Percentiles rank a stretch among this genome's conserved stretches.
Conservation (phyloP, 2,113 vertebrate genomes). For the Vombatus ursinus region DNA sequence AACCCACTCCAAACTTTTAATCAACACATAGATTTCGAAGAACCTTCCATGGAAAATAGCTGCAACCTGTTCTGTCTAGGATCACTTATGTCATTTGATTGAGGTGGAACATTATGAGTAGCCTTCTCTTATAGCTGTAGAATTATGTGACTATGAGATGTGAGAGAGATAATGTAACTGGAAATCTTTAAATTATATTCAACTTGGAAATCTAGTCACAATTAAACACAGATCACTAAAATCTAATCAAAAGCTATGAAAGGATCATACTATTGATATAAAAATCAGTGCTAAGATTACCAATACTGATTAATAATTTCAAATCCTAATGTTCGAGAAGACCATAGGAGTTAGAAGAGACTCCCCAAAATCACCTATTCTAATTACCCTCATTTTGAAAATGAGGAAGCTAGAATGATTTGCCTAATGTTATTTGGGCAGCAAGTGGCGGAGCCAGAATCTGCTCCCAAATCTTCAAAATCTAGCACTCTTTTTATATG, state of each 20-base stretch:
- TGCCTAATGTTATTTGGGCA: neutral
- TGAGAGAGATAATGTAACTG: neutral
- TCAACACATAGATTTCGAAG: neutral
- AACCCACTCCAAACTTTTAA: neutral
- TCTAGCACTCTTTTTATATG: neutral
- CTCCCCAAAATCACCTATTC: neutral
- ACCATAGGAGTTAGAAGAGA: neutral
- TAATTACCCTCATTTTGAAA: neutral
- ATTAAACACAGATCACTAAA: neutral
- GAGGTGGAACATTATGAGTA: neutral
- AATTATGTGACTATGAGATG: neutral
- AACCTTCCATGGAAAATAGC: neutral
- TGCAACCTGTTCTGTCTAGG: neutral
- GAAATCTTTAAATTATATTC: conserved; percentile 13
- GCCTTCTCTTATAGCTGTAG: neutral
- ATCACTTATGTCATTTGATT: neutral
- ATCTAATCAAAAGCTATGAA: neutral
- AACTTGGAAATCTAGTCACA: neutral
- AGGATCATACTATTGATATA: neutral
- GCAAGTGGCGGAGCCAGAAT: neutral
- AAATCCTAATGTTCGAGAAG: neutral
- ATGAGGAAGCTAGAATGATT: neutral
- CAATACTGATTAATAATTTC: neutral
- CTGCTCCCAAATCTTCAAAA: neutral
- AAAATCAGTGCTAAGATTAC: neutral